These are phyloP conservation scores for Poecilia latipinna DNA, from an alignment of 2,113 vertebrate genomes.

Conservation along the genomic window DNA sequence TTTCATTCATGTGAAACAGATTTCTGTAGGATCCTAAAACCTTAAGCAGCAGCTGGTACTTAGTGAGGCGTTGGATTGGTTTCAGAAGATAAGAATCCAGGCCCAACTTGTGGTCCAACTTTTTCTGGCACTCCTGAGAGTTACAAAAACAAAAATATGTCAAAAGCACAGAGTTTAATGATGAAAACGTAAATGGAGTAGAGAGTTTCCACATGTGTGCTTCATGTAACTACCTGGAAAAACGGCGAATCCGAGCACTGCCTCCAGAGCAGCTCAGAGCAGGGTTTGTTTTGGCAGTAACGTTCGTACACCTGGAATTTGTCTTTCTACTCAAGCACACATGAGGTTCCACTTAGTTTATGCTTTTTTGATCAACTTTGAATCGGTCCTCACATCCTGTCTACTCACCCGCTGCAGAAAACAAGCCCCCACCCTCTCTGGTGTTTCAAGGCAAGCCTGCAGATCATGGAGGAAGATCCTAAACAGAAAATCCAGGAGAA, in stretches of 20 bases:
- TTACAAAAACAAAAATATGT: background rate
- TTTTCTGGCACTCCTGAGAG: conserved; percentile 91
- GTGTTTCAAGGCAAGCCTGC: conserved; percentile 88
- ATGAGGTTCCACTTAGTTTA: conserved; percentile 13
- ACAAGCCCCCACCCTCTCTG: conserved; percentile 89
- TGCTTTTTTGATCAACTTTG: background rate
- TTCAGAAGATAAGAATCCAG: conserved; percentile 97
- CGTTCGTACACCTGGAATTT: conserved; percentile 97
- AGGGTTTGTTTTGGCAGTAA: conserved; percentile 97
- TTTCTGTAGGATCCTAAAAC: conserved; percentile 58
- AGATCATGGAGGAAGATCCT: conserved; percentile 94
- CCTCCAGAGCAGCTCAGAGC: conserved; percentile 91
- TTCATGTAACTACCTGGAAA: conserved; percentile 85
- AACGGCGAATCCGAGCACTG: conserved; percentile 91
- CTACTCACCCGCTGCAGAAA: conserved; percentile 92
- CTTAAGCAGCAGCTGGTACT: conserved; percentile 97
- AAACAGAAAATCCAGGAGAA: conserved; percentile 36
- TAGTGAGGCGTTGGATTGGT: conserved; percentile 95
- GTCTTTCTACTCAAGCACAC: conserved; percentile 82
- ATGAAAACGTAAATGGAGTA: background rate
- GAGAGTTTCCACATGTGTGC: background rate
- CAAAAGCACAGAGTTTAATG: background rate
- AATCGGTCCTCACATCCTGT: background rate
- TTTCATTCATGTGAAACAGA: background rate
- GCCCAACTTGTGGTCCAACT: conserved; percentile 92